Conservation (phyloP, 2,888 invertebrate genomes). For the Glaucopsyche alexis region DNA sequence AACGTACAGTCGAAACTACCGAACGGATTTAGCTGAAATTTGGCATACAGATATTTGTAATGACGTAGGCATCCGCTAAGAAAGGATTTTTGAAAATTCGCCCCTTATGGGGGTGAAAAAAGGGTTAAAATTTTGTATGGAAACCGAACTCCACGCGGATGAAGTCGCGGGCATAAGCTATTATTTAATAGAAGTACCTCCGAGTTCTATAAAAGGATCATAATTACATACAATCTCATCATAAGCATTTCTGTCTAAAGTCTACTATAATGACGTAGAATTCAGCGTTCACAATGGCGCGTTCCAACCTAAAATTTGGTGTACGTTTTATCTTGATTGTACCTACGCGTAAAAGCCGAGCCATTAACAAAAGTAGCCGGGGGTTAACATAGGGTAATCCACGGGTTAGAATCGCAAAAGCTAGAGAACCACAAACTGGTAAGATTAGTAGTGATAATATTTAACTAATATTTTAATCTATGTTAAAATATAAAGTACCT, state of each 20-base stretch:
- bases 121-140: too few relatives aligned
- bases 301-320: neutral
- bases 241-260: neutral
- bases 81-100: too few relatives aligned
- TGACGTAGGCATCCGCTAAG: too few relatives aligned
- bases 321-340: slow-evolving; percentile 2
- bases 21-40: too few relatives aligned
- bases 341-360: neutral
- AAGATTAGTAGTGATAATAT: neutral
- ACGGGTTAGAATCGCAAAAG: neutral
- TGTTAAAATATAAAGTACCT: neutral
- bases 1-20: too few relatives aligned
- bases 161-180: too few relatives aligned
- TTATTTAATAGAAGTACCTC: too few relatives aligned
- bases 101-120: too few relatives aligned
- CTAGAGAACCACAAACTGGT: neutral
- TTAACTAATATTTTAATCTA: neutral
- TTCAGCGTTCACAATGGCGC: neutral
- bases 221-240: neutral
- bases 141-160: too few relatives aligned
- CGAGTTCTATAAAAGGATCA: too few relatives aligned
- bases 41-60: too few relatives aligned
- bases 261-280: neutral
- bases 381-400: neutral
- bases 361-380: slow-evolving; percentile 1